phyloP scores from a whole-genome alignment of 1,140 invertebrate species.

The Neotoxoptera formosana region DNA sequence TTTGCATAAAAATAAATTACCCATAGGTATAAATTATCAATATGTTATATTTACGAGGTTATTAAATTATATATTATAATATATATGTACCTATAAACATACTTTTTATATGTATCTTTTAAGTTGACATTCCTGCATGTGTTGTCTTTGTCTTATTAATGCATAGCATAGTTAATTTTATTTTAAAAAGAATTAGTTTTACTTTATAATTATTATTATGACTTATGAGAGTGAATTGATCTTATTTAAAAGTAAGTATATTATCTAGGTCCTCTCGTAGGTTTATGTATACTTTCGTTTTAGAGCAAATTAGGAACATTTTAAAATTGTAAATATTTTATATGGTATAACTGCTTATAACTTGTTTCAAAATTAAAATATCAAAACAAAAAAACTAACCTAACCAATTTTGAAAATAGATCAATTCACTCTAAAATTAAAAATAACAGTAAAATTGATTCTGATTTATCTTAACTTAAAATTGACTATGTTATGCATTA shows the following conservation, averaged over 20 bases:
- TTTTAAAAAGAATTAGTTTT: neutral
- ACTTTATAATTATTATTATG: neutral
- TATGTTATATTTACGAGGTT: neutral
- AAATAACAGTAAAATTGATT: neutral
- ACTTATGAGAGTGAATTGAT: neutral
- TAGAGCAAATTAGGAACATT: neutral
- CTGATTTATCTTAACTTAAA: neutral
- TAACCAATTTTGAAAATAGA: neutral
- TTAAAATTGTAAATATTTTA: too few relatives aligned
- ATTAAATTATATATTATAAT: too few relatives aligned
- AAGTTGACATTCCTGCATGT: neutral
- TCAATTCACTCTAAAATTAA: neutral
- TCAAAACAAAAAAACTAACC: neutral
- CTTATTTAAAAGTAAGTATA: neutral
- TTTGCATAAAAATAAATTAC: neutral
- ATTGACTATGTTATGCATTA: neutral
- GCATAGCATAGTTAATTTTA: neutral
- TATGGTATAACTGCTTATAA: too few relatives aligned
- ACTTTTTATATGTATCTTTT: neutral
- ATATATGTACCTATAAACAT: too few relatives aligned
- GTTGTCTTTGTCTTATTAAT: neutral
- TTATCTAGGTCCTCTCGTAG: neutral
- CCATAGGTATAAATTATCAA: too few relatives aligned
- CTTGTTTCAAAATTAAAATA: too few relatives aligned
- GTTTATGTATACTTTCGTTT: neutral